These are phyloP conservation scores for Gymnothorax reevesii DNA, from an alignment of 2,797 vertebrate species.

Conservation along the genomic window DNA sequence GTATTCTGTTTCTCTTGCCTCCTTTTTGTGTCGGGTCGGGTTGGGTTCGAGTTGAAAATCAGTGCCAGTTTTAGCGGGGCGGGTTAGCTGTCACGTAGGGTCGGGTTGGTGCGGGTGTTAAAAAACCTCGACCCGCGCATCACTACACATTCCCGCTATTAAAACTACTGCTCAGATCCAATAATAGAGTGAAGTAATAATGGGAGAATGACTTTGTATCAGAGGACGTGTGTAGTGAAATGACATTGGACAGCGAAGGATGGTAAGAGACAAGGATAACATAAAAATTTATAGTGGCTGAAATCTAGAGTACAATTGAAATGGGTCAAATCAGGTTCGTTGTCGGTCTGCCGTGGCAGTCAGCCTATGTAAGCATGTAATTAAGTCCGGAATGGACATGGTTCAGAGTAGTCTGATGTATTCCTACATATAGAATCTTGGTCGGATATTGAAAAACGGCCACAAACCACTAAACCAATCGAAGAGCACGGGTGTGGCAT, in stretches of 20 bases:
- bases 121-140: too few species aligned
- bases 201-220: not conserved
- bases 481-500: not conserved
- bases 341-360: not conserved
- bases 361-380: not conserved
- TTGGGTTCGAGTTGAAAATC: too few species aligned
- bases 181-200: not conserved
- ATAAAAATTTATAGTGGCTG: not conserved
- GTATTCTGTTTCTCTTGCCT: too few species aligned
- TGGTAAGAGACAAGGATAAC: not conserved
- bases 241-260: not conserved
- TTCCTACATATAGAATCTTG: slow-evolving; percentile 6
- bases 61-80: too few species aligned
- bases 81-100: too few species aligned
- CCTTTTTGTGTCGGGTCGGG: too few species aligned
- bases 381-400: not conserved
- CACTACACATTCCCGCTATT: not conserved
- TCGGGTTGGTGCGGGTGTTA: too few species aligned
- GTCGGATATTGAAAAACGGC: not conserved
- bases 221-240: not conserved
- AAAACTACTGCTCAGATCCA: not conserved
- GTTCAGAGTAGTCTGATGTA: not conserved
- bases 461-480: slow-evolving; percentile 1
- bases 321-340: not conserved
- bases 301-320: not conserved